phyloP scores from a whole-genome alignment of 2,113 vertebrate genomes.

The Xiphorhynchus elegans region DNA sequence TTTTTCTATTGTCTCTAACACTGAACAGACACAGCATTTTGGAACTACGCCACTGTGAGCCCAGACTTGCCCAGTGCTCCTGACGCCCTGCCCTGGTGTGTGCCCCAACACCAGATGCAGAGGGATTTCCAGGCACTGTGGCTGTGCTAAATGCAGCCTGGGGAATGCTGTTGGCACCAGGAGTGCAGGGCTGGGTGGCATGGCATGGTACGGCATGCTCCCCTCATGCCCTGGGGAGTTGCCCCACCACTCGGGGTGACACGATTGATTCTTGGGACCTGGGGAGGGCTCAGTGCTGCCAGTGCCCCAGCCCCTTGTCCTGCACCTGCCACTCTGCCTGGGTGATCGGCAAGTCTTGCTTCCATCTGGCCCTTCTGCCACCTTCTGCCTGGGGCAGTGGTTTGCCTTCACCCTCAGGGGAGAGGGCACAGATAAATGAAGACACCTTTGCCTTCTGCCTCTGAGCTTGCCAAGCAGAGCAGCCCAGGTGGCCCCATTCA shows the following conservation, averaged over 20 bases:
- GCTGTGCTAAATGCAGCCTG: background rate
- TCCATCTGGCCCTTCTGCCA: background rate
- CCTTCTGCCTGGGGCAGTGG: too few species aligned
- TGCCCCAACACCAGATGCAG: rapidly evolving
- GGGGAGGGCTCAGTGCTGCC: background rate
- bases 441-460: background rate
- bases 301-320: background rate
- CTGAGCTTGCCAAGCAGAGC: background rate
- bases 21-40: background rate
- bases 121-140: background rate
- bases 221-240: rapidly evolving
- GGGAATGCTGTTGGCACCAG: background rate
- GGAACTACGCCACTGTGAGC: background rate
- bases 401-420: background rate
- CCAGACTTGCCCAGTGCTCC: background rate
- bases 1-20: background rate
- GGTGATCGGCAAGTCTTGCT: rapidly evolving
- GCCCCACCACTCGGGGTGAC: rapidly evolving
- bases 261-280: rapidly evolving
- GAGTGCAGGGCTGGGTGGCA: background rate
- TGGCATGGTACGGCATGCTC: rapidly evolving
- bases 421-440: background rate
- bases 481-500: background rate
- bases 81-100: background rate
- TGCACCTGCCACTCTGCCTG: rapidly evolving